A percentile compares a stretch with the other conserved stretches of the same genome.
These are phyloP conservation scores for Metallyticus violacea DNA, from an alignment of 2,888 invertebrate species.

Conservation along the genomic window DNA sequence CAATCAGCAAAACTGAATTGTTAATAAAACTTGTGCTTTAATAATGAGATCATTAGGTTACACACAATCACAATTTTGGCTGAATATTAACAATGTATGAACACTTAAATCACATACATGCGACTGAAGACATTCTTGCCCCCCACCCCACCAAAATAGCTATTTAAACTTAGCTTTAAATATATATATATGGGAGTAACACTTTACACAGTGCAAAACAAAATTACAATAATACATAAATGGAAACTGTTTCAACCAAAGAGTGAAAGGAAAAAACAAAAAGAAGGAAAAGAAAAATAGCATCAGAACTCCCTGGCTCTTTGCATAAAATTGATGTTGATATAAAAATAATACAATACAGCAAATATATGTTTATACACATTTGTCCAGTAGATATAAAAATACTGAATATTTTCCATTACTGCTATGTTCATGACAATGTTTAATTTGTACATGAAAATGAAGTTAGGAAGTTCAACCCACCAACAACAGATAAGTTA, in stretches of 20 bases:
- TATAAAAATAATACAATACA: neutral
- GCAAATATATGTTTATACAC: neutral
- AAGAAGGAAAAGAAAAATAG: neutral
- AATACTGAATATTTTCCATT: conserved; percentile 1
- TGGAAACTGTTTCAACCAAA: neutral
- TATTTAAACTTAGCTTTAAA: neutral
- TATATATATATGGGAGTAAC: neutral
- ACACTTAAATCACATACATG: neutral
- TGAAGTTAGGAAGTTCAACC: neutral
- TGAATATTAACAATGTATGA: neutral
- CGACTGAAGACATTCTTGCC: neutral
- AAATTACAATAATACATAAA: neutral
- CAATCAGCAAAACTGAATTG: neutral
- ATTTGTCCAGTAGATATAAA: neutral
- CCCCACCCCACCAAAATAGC: neutral
- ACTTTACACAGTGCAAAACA: neutral
- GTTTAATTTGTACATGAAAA: neutral
- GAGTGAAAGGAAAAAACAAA: neutral
- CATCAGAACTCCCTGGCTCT: neutral
- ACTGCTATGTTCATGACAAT: neutral
- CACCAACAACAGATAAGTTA: neutral
- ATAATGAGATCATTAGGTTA: conserved; percentile 15
- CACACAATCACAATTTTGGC: neutral
- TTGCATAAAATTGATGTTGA: neutral
- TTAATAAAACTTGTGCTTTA: neutral